phyloP scores from a whole-genome alignment of 2,797 vertebrate genomes.

The Silurus aristotelis region DNA sequence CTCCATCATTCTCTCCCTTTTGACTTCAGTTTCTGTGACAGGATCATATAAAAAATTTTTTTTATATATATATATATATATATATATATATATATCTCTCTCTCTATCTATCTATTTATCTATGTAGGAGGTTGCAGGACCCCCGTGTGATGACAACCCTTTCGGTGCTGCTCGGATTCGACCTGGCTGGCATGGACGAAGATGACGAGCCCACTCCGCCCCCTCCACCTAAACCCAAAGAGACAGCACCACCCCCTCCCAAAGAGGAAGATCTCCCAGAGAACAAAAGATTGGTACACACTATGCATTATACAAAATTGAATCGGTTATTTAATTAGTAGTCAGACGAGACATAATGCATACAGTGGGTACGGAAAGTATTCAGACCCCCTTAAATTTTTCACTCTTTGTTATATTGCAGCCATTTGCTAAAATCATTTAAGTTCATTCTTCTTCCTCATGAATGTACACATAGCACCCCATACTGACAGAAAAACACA shows the following conservation, averaged over 20 bases:
- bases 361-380: too few relatives aligned
- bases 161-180: conserved; percentile 88
- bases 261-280: conserved; percentile 90
- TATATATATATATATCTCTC: too few relatives aligned
- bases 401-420: too few relatives aligned
- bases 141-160: conserved; percentile 91
- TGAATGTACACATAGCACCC: too few relatives aligned
- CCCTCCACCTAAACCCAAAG: conserved; percentile 80
- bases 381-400: too few relatives aligned
- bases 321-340: not conserved
- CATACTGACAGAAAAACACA: too few relatives aligned
- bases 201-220: conserved; percentile 80
- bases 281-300: conserved; percentile 85
- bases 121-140: conserved; percentile 86
- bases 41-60: not conserved
- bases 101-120: too few relatives aligned
- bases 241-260: conserved; percentile 78
- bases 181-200: conserved; percentile 86
- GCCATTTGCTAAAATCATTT: too few relatives aligned
- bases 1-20: not conserved
- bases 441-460: too few relatives aligned
- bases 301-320: too few relatives aligned
- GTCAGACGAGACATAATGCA: not conserved
- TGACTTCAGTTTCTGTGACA: not conserved
- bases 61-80: not conserved